Evolutionary conservation across 2,113 vertebrate species (phyloP), one percentile per base, ranked within the genome.

Genomic region (Strigops habroptila): DNA sequence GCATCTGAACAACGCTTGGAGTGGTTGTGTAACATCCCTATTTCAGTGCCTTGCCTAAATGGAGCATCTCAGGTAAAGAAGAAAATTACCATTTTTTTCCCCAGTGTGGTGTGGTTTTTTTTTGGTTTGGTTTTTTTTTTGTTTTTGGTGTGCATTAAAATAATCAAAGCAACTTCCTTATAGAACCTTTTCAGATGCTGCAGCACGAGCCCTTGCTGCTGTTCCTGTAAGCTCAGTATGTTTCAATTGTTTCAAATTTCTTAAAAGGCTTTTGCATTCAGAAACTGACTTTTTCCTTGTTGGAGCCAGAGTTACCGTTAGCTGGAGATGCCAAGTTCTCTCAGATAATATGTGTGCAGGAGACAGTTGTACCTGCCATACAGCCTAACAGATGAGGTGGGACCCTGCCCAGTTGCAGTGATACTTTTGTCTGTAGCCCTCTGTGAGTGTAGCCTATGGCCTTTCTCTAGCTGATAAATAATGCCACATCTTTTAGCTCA

Each of bases 31-130:
- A 94, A 95, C 74, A 41, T 57, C 23, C 99, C 98, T 74, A 64
- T 62, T 24, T 95, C 96, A 53, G 98, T 99, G 84, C 84, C 96
- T 74, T 95, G 90, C 79, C 98, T 99, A 71, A 79, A 52, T 55
- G 98, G 98, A 96, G 98, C 98, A 55, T 97, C 98, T 70, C 98
- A 99, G 98, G 99, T 99, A 96, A 95, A 51, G 30, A 71, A 81
- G 12, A 86, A 82, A 74, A 51, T 71, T 25, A 33, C 7, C 1
- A 3, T 71, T 60, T 75, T 52, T 9, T 8, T 2, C 7, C 10
- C 4, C n/a, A n/a, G n/a, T n/a, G n/a, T n/a, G 24, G 19, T 7
- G 24, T 43, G 18, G 14, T 13, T 30, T 44, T 27, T 21, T 25
- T 4, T 12, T 6, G n/a, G n/a, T 41, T 25, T 33, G 31, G 2